These are phyloP conservation scores for Chlorodrepanis virens DNA, from an alignment of 2,113 vertebrate genomes.

Conservation along the genomic window DNA sequence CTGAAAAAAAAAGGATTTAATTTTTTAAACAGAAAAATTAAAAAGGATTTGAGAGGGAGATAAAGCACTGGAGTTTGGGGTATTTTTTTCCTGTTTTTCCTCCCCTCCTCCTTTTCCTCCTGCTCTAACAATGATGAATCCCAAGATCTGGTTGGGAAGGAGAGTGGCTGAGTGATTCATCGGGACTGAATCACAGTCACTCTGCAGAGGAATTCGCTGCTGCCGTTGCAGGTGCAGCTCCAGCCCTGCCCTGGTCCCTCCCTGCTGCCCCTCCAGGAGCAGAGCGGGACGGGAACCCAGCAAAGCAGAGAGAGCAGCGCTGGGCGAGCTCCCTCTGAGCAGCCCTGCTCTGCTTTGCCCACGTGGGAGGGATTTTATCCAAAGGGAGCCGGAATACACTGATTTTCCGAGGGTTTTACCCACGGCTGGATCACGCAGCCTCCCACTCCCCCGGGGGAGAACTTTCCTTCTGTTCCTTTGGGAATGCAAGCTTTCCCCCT, in stretches of 20 bases:
- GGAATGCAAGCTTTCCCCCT: not conserved
- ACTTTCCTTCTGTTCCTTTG: not conserved
- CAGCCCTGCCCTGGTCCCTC: not conserved
- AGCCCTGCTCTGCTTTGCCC: not conserved
- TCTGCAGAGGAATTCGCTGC: not conserved
- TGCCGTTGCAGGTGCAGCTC: not conserved
- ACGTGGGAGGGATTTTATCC: not conserved
- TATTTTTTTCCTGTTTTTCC: rapidly evolving
- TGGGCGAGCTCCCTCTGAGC: not conserved
- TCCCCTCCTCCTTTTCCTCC: not conserved
- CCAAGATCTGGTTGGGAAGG: not conserved
- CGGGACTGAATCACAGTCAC: slow-evolving; percentile 27
- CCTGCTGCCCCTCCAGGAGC: not conserved
- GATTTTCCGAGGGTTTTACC: not conserved
- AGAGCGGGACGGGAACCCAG: not conserved
- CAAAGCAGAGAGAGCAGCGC: not conserved
- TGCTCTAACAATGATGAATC: slow-evolving; percentile 24
- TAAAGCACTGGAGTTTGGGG: not conserved
- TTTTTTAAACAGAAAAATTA: not conserved
- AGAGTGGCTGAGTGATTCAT: slow-evolving; percentile 49
- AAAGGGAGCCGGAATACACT: not conserved
- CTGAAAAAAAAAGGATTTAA: not conserved
- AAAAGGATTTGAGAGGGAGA: not conserved
- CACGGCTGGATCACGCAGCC: not conserved
- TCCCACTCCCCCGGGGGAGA: not conserved